phyloP scores from a whole-genome alignment of 2,888 invertebrate species.

The Epirrhoe alternata region DNA sequence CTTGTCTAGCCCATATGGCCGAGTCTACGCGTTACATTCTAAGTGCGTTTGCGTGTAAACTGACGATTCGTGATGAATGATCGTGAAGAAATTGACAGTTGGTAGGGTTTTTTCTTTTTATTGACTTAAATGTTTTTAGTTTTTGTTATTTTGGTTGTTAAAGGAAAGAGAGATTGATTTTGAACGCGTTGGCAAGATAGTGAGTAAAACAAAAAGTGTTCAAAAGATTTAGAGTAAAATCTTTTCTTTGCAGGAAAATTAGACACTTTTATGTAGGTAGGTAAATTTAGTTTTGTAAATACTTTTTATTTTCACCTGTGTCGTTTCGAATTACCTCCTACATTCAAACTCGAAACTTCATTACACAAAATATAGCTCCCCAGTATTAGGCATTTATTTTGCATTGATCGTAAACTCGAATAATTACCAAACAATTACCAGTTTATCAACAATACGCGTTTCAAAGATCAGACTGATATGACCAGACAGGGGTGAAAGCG shows the following conservation, averaged over 20 bases:
- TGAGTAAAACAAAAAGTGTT: no score
- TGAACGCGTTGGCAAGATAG: no score
- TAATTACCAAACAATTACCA: constrained; percentile 32
- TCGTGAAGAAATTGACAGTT: constrained; percentile 43
- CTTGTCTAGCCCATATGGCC: constrained; percentile 82
- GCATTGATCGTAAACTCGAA: constrained; percentile 1
- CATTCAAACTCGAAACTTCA: no score
- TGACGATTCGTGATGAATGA: constrained; percentile 74
- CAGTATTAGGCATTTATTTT: neutral
- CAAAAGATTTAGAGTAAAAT: no score
- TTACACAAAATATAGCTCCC: no score
- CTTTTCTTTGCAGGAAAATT: no score
- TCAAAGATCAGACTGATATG: constrained; percentile 44
- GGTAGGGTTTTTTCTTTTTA: constrained; percentile 10
- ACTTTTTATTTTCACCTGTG: no score
- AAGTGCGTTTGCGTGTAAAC: constrained; percentile 77
- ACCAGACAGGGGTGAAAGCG: constrained; percentile 51
- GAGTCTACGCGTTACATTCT: constrained; percentile 64
- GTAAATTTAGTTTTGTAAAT: no score
- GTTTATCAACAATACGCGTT: constrained; percentile 30
- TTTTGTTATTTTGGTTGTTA: neutral
- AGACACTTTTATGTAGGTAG: no score
- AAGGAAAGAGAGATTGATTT: no score
- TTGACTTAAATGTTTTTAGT: neutral
- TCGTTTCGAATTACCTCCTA: no score